These are phyloP conservation scores for Muraenolepis orangiensis DNA, from an alignment of 2,797 vertebrate species.

Conservation along the genomic window DNA sequence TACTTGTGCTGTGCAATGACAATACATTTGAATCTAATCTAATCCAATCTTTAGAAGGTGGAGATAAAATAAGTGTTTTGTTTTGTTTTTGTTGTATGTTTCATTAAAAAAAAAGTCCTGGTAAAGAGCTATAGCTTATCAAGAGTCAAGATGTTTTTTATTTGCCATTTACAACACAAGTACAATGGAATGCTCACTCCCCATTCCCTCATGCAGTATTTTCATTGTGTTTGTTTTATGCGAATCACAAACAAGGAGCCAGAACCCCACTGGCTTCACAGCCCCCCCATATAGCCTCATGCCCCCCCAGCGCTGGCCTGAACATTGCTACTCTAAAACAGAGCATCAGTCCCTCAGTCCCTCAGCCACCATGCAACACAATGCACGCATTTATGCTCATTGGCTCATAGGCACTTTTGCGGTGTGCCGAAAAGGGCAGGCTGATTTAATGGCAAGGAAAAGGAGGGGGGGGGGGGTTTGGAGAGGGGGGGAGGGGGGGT, in stretches of 20 bases:
- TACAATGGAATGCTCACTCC: too few species aligned
- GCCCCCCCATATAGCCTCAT: not conserved
- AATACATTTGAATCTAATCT: too few species aligned
- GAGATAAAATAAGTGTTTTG: too few species aligned
- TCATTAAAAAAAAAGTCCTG: too few species aligned
- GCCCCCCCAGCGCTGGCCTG: not conserved
- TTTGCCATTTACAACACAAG: too few species aligned
- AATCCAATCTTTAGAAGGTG: too few species aligned
- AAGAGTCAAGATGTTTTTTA: too few species aligned
- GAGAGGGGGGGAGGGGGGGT: conserved; percentile 41
- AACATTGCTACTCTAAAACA: not conserved
- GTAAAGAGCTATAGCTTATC: too few species aligned
- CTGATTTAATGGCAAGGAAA: conserved; percentile 43
- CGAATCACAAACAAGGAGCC: not conserved
- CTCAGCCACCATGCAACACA: conserved; percentile 1
- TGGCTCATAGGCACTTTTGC: conserved; percentile 28
- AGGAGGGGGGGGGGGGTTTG: conserved; percentile 37
- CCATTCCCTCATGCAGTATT: too few species aligned
- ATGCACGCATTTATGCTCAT: conserved; percentile 6
- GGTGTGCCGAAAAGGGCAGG: conserved; percentile 25
- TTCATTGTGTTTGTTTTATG: not conserved
- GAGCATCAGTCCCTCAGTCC: too few species aligned
- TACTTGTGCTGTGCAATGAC: too few species aligned
- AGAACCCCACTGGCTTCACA: not conserved
- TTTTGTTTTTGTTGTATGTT: too few species aligned